Base-by-base conservation (phyloP, 2,888 invertebrate species). In the Coenonympha glycerion region DNA sequence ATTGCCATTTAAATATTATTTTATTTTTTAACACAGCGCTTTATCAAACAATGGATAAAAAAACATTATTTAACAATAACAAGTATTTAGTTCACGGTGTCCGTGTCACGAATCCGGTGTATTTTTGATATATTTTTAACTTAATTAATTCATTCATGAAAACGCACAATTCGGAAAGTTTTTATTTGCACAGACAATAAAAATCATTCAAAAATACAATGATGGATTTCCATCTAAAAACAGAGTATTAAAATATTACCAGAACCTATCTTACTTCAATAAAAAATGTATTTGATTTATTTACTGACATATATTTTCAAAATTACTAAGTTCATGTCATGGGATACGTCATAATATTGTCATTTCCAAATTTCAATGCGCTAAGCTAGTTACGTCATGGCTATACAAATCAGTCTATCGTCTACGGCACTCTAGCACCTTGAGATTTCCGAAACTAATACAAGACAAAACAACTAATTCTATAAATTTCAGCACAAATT, bases 321-420 rank as follows among this genome's bases (percentile, higher is more conserved):
- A 39, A 39, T 24, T 39, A 39, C 39, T 24, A 39, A 9, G 5
- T 5, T 19, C n/a, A 62, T 61, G 54, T 68, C 65, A 58, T 58
- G 60, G 63, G 65, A 64, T 51, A n/a, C n/a, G n/a, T n/a, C n/a
- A n/a, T n/a, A 6, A 30, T 13, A 26, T 33, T 63, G 71, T 74
- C 70, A 73, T 71, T 72, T 65, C 63, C 60, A 65, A 73, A 70
- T 72, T 65, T 63, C 60, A 65, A 69, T 68, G 60, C 60, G 40
- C 54, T 64, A 60, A 61, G 65, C 71, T 75, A 61, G 64, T 71
- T 74, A 78, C 66, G 76, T 82, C 82, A 83, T 81, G 81, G 81
- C 81, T 79, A 77, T 76, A 81, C 79, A 80, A 71, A 70, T 84
- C 84, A 83, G 82, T 84, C 85, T 82, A 80, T 76, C 68, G 65